Percentiles rank a stretch among this genome's conserved stretches.
Conservation (phyloP, 2,888 invertebrate species). For the Melinaea marsaeus region DNA sequence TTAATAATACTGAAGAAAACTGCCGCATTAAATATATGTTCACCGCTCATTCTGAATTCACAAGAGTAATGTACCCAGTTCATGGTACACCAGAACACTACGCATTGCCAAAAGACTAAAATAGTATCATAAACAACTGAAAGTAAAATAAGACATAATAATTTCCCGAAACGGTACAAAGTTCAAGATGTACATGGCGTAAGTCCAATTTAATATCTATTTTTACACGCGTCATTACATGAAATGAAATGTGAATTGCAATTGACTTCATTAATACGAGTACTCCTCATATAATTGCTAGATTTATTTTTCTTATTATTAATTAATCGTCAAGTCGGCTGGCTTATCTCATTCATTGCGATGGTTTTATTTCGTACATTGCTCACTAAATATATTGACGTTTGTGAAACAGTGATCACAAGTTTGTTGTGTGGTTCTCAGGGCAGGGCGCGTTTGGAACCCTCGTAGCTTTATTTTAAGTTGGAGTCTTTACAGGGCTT, state of each 20-base stretch:
- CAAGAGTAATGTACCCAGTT: constrained; percentile 14
- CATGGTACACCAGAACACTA: constrained; percentile 28
- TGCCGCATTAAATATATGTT: background rate
- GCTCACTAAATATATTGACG: too few relatives aligned
- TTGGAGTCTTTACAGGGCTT: too few relatives aligned
- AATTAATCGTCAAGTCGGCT: too few relatives aligned
- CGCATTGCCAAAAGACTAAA: constrained; percentile 59
- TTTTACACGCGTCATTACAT: constrained; percentile 30
- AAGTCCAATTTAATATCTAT: constrained; percentile 52
- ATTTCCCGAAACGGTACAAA: constrained; percentile 72
- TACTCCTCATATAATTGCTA: too few relatives aligned
- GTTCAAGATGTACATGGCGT: constrained; percentile 66
- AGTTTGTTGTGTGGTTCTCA: too few relatives aligned
- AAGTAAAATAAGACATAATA: constrained; percentile 56
- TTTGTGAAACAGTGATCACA: too few relatives aligned
- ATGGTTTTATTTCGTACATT: background rate
- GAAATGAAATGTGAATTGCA: background rate
- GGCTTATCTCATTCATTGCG: background rate
- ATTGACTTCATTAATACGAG: background rate
- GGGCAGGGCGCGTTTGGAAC: too few relatives aligned
- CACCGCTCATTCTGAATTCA: background rate
- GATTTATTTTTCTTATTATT: too few relatives aligned
- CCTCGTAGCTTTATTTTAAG: too few relatives aligned
- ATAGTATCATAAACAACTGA: constrained; percentile 62
- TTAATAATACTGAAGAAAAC: background rate